These are phyloP conservation scores for Trichoplusia ni DNA, from an alignment of 1,140 invertebrate species.

Conservation along the genomic window DNA sequence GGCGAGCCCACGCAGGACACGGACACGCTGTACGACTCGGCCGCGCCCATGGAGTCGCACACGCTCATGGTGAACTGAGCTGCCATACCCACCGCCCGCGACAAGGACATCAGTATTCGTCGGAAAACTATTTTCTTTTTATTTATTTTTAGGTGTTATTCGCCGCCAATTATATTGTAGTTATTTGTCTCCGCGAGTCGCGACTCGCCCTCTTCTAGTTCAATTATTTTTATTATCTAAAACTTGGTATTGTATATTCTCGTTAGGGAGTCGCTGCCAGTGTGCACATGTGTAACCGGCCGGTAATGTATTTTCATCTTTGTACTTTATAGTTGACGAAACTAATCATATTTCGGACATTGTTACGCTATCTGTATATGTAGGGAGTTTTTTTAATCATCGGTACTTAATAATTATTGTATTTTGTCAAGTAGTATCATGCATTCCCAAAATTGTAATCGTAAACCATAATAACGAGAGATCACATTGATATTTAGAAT, in stretches of 20 bases:
- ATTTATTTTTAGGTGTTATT: conserved; percentile 39
- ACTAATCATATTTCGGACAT: conserved; percentile 49
- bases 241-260: conserved; percentile 53
- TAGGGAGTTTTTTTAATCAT: conserved; percentile 68
- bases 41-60: conserved; percentile 97
- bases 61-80: conserved; percentile 94
- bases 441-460: conserved; percentile 79
- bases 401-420: conserved; percentile 75
- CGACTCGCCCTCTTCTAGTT: conserved; percentile 38
- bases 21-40: conserved; percentile 99
- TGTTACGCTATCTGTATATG: conserved; percentile 58
- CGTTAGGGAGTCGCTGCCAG: conserved; percentile 45
- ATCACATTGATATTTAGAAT: conserved; percentile 73
- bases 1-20: conserved; percentile 99
- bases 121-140: conserved; percentile 29
- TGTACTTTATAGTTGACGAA: conserved; percentile 58
- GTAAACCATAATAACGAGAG: conserved; percentile 64
- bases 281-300: conserved; percentile 21
- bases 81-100: conserved; percentile 25
- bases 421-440: conserved; percentile 75
- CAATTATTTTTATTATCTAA: conserved; percentile 79
- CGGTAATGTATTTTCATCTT: conserved; percentile 52
- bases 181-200: conserved; percentile 15
- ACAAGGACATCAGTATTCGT: conserved; percentile 33
- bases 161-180: conserved; percentile 25